Conservation (phyloP, 2,888 invertebrate species). For the Acronicta psi region DNA sequence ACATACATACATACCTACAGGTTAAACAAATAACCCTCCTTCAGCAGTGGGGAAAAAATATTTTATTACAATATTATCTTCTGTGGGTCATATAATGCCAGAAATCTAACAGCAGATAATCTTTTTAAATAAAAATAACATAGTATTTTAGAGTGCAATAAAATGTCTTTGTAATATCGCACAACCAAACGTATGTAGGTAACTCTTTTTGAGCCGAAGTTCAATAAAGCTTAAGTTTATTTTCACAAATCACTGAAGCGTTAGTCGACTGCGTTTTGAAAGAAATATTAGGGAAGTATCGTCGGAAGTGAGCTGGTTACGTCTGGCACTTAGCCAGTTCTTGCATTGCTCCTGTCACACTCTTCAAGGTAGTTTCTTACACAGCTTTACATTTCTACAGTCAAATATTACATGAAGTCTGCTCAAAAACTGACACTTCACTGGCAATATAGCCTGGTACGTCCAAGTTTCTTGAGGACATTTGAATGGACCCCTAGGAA, state of each 20-base stretch:
- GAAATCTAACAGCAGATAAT: too few species aligned
- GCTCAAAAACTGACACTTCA: conserved; percentile 7
- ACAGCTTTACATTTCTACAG: conserved; percentile 23
- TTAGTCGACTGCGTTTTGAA: conserved; percentile 52
- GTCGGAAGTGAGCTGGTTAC: conserved; percentile 59
- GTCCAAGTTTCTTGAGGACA: conserved; percentile 25
- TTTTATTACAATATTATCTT: too few species aligned
- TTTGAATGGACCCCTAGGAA: conserved; percentile 30
- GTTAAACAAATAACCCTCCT: too few species aligned
- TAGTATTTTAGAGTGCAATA: neutral
- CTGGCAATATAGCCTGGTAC: conserved; percentile 25
- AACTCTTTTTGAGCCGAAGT: conserved; percentile 34
- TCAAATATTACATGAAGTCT: conserved; percentile 16
- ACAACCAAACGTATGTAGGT: neutral
- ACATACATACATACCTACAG: too few species aligned
- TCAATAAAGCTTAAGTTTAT: conserved; percentile 56
- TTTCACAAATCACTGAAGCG: conserved; percentile 56
- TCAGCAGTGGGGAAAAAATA: too few species aligned
- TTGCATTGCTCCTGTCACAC: conserved; percentile 56
- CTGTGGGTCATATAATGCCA: too few species aligned
- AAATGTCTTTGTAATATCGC: conserved; percentile 1
- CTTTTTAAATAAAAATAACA: neutral
- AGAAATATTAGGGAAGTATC: conserved; percentile 66
- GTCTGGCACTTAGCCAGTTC: conserved; percentile 66
- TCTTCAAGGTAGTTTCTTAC: conserved; percentile 45